A percentile compares a stretch with the other conserved stretches of the same genome.
These are phyloP conservation scores for Cylindroiulus punctatus DNA, from an alignment of 2,888 invertebrate genomes.

Conservation along the genomic window DNA sequence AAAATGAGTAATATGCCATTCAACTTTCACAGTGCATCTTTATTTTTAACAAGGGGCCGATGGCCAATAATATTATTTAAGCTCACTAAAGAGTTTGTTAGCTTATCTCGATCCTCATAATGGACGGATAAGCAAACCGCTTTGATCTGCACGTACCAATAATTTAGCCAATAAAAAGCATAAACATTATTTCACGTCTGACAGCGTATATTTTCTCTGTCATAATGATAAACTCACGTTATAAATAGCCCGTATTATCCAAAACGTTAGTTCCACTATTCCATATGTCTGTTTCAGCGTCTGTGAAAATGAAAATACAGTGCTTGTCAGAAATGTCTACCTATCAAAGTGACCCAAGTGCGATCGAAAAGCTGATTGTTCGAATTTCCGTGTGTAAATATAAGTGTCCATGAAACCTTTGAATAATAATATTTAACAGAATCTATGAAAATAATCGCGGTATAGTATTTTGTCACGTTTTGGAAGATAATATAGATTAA, in stretches of 20 bases:
- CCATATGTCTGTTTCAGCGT: conserved; percentile 68
- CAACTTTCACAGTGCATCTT: too few species aligned
- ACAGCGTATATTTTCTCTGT: neutral
- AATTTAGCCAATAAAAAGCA: neutral
- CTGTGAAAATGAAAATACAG: conserved; percentile 64
- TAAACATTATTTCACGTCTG: neutral
- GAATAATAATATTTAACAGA: too few species aligned
- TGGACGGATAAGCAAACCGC: too few species aligned
- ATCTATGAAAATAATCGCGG: too few species aligned
- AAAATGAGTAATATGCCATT: too few species aligned
- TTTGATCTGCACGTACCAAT: neutral
- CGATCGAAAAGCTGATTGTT: neutral
- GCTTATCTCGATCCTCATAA: neutral
- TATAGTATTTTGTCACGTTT: too few species aligned
- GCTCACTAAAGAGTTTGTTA: too few species aligned
- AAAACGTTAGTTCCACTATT: conserved; percentile 69
- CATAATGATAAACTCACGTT: conserved; percentile 61
- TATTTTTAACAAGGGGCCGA: too few species aligned
- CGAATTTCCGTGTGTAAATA: too few species aligned
- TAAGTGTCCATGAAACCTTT: too few species aligned
- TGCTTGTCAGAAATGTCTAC: neutral
- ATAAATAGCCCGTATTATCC: conserved; percentile 65
- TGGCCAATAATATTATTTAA: too few species aligned
- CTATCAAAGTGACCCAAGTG: neutral
- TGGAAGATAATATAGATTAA: too few species aligned